Conservation (phyloP, 2,113 vertebrate species). For the Vulpes vulpes region DNA sequence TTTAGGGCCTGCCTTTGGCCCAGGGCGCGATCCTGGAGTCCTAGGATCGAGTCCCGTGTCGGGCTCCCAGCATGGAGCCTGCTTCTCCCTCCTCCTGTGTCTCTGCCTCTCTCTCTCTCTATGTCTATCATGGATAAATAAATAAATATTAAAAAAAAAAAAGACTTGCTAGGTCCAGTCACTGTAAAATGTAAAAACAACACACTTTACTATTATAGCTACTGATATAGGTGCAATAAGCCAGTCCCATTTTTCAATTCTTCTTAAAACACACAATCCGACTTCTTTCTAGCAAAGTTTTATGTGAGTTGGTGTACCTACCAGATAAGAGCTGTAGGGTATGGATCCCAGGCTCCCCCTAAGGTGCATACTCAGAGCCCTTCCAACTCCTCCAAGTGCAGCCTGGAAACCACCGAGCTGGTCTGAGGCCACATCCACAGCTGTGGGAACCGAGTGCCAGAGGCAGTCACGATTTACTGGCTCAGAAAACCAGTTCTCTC, state of each 20-base stretch:
- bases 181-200: neutral
- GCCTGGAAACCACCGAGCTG: accelerated
- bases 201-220: neutral
- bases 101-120: too few species aligned
- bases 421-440: neutral
- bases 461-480: neutral
- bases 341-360: neutral
- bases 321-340: neutral
- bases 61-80: too few species aligned
- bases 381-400: neutral
- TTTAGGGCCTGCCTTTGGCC: too few species aligned
- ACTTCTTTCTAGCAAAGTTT: slow-evolving; percentile 16
- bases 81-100: too few species aligned
- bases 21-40: too few species aligned
- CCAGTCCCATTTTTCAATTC: neutral
- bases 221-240: neutral
- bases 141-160: too few species aligned
- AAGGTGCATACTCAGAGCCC: too few species aligned
- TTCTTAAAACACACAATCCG: neutral
- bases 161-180: neutral
- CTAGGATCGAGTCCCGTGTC: too few species aligned
- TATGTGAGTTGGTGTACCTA: neutral
- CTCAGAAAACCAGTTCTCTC: neutral
- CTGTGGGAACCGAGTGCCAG: too few species aligned
- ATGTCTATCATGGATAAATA: too few species aligned